phyloP scores from a whole-genome alignment of 2,113 vertebrate species.

The Ciconia stormi region DNA sequence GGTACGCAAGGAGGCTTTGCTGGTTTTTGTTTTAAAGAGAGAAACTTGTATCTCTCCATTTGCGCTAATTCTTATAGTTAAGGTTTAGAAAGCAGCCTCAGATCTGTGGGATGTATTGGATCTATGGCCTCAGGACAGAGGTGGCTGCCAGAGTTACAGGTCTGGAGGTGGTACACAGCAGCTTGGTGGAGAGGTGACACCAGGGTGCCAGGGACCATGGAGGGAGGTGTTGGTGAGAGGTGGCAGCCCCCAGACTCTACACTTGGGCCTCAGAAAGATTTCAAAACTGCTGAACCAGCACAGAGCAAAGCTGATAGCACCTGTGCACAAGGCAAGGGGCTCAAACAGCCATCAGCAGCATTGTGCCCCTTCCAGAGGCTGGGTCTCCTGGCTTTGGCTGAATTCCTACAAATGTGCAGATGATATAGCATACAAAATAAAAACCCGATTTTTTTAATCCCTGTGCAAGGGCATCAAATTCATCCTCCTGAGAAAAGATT shows the following conservation, averaged over 20 bases:
- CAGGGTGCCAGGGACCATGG: background rate
- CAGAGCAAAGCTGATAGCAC: background rate
- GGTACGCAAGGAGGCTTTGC: background rate
- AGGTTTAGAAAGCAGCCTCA: background rate
- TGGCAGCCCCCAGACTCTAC: too few species aligned
- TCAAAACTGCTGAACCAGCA: background rate
- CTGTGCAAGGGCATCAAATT: background rate
- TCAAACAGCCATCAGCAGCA: background rate
- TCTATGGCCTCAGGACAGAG: background rate
- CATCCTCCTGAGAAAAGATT: background rate
- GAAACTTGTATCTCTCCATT: background rate
- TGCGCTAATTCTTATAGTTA: background rate
- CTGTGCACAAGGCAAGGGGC: background rate
- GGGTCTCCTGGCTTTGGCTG: background rate
- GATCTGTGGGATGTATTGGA: background rate
- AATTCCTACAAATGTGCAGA: background rate
- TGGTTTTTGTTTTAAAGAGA: background rate
- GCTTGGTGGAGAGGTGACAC: background rate
- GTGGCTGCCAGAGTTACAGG: background rate
- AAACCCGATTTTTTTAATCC: background rate
- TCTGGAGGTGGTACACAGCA: background rate
- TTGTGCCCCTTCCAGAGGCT: background rate
- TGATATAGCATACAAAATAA: background rate
- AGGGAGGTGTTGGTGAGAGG: rapidly evolving
- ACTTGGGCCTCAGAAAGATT: background rate